A percentile compares a stretch with the other conserved stretches of the same genome.
These are phyloP conservation scores for Aleiodes testaceus DNA, from an alignment of 2,888 invertebrate species.

Conservation along the genomic window DNA sequence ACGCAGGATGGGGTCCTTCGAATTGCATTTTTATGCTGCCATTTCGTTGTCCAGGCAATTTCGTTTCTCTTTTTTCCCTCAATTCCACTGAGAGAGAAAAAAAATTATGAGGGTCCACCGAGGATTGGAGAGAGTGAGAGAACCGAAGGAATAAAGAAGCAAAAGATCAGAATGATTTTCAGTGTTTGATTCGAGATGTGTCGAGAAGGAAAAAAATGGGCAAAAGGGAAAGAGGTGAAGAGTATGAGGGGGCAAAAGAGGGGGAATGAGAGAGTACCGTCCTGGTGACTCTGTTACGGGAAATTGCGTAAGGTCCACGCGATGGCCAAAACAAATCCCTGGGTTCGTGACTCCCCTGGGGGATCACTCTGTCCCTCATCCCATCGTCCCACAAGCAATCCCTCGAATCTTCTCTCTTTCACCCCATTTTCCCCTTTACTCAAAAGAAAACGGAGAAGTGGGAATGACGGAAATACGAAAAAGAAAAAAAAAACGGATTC, in stretches of 20 bases:
- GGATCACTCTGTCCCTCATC: constrained; percentile 41
- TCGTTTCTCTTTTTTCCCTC: neutral
- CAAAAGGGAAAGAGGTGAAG: neutral
- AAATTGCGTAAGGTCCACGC: constrained; percentile 55
- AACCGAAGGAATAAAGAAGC: neutral
- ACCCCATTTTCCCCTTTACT: constrained; percentile 33
- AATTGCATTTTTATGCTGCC: constrained; percentile 29
- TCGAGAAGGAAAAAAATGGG: constrained; percentile 28
- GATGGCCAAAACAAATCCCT: constrained; percentile 64
- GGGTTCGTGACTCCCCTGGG: constrained; percentile 62
- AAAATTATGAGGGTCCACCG: too few species aligned
- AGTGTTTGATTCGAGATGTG: constrained; percentile 49
- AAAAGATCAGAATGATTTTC: constrained; percentile 28
- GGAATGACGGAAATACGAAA: neutral
- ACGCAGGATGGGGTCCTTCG: neutral
- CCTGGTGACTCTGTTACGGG: constrained; percentile 56
- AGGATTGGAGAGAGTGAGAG: neutral
- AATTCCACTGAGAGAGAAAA: neutral
- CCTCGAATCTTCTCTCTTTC: constrained; percentile 49
- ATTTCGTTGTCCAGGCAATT: constrained; percentile 26
- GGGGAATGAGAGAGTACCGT: constrained; percentile 18
- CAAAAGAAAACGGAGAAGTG: constrained; percentile 35
- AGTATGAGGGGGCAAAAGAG: constrained; percentile 4
- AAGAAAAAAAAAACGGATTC: too few species aligned
- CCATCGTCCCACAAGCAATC: constrained; percentile 37